Base-by-base conservation (phyloP, 2,113 vertebrate species). In the Alaudala cheleensis region DNA sequence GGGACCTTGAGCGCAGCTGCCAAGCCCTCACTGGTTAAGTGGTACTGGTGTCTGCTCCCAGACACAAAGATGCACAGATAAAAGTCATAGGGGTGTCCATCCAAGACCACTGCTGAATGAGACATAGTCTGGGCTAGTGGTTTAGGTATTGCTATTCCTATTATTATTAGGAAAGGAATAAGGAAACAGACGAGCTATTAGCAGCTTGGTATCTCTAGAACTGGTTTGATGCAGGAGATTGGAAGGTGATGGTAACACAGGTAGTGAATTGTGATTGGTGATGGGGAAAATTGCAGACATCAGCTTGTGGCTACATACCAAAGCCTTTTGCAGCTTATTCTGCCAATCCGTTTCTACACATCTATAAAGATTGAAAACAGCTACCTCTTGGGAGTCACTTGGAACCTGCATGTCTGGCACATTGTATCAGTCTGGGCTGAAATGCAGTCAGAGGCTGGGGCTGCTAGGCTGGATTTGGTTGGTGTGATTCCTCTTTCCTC, bases 381-480 rank as follows among this genome's bases (percentile, higher is more conserved):
- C 39, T 60, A 15, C 9, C 42, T 18, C 45, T 70, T 17, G 6
- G 16, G 33, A 22, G 18, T 29, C 12, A 11, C 8, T 34, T 1
- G 2, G 3, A 31, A 73, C n/a, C 21, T 61, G 28, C 1, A 0
- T 37, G 16, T 45, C 65, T 44, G 69, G 34, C 42, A 39, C 15
- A 11, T 14, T 34, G 5, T 12, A 11, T n/a, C 40, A 19, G 8
- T 23, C 53, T 53, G 66, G n/a, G 22, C 14, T 33, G 37, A 65
- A 26, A 25, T 17, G 21, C 21, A 40, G 3, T 1, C 1, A 1
- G 51, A 47, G 39, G 5, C 34, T 6, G 2, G 13, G 10, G 17
- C 37, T 58, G 12, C 18, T 3, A 6, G 10, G 5, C 14, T 26
- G 39, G 65, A 25, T 29, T 39, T 6, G 0, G 20, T 6, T 58